Evolutionary conservation across 2,888 invertebrate genomes (phyloP).

Genomic region (Acrobasis consociella): DNA sequence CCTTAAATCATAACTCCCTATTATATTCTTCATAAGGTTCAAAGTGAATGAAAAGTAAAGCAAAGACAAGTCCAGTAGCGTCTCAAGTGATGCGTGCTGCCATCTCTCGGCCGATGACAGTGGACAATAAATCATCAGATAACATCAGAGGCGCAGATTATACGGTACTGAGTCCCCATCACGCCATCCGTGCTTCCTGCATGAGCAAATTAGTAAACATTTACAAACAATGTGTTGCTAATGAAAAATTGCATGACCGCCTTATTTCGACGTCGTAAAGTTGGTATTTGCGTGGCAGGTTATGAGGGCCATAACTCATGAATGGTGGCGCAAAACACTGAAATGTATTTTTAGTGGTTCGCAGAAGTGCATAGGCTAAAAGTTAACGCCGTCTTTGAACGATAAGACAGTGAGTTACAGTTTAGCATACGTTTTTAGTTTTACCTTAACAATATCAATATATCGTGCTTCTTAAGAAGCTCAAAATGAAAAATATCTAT

Average conservation of each 20-base stretch:
- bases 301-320: slow-evolving; percentile 33
- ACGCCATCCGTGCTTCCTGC: slow-evolving; percentile 81
- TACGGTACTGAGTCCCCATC: slow-evolving; percentile 75
- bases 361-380: slow-evolving; percentile 63
- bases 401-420: slow-evolving; percentile 65
- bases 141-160: slow-evolving; percentile 81
- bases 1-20: slow-evolving; percentile 37
- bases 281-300: slow-evolving; percentile 38
- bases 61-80: slow-evolving; percentile 64
- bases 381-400: slow-evolving; percentile 61
- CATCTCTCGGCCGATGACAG: slow-evolving; percentile 79
- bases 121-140: slow-evolving; percentile 79
- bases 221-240: slow-evolving; percentile 53
- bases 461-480: not conserved
- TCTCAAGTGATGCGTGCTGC: slow-evolving; percentile 74
- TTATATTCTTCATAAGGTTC: slow-evolving; percentile 42
- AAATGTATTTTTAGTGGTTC: slow-evolving; percentile 76
- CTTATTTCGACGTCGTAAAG: slow-evolving; percentile 45
- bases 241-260: slow-evolving; percentile 37
- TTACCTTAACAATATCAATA: not conserved
- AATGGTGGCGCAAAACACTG: slow-evolving; percentile 51
- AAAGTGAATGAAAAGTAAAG: slow-evolving; percentile 36
- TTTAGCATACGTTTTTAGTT: slow-evolving; percentile 25
- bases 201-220: slow-evolving; percentile 77
- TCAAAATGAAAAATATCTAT: too few species aligned